phyloP scores from a whole-genome alignment of 92 coral and sea anemone genomes.

The Epizoanthus scotinus region DNA sequence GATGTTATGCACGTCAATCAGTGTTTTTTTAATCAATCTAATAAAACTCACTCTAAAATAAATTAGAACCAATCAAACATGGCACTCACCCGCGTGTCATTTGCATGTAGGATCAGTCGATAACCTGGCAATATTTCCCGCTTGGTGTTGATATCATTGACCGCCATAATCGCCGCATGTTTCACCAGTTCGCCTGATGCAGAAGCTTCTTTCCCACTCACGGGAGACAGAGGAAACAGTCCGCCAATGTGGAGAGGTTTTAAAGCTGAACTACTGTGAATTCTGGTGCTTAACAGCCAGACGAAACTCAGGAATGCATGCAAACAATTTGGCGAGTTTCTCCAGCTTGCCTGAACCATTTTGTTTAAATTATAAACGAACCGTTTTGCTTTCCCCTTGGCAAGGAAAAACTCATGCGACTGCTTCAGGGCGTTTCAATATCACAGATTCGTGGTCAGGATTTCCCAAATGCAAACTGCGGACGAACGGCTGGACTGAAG shows the following conservation, averaged over 20 bases:
- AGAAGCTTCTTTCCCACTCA: conserved; percentile 6
- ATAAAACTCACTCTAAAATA: background rate
- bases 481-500: too few relatives aligned
- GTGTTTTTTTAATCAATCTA: background rate
- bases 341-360: conserved; percentile 3
- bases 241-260: conserved; percentile 54
- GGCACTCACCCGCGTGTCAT: conserved; percentile 59
- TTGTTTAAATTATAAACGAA: too few relatives aligned
- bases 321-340: background rate
- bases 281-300: background rate
- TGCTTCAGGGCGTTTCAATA: too few relatives aligned
- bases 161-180: conserved; percentile 53
- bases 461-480: too few relatives aligned
- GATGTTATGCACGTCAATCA: background rate
- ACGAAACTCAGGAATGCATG: conserved; percentile 35
- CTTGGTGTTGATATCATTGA: conserved; percentile 51
- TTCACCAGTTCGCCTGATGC: conserved; percentile 33
- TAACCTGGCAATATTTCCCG: conserved; percentile 48
- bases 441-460: too few relatives aligned
- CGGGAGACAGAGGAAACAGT: conserved; percentile 49
- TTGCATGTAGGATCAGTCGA: conserved; percentile 51
- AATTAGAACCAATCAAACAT: background rate
- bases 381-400: too few relatives aligned
- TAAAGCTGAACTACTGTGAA: conserved; percentile 1
- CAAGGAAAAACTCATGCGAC: too few relatives aligned